Evolutionary conservation across 2,797 vertebrate species (phyloP), one percentile per base, ranked within the genome.

Genomic region (Astyanax mexicanus): DNA sequence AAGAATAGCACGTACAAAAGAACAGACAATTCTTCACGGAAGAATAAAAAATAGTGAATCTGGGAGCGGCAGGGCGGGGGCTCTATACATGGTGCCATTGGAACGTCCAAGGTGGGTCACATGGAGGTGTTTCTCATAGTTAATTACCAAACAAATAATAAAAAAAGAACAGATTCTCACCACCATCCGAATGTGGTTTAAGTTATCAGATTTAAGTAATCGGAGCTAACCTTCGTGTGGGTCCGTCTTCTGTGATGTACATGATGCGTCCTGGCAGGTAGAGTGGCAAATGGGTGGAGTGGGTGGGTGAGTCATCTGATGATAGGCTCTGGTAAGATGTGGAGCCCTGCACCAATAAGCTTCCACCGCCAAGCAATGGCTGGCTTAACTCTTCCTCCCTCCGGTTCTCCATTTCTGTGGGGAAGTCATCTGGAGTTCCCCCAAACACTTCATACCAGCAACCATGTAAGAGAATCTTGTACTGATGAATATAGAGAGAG

Each of bases 391-490:
- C 81, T 23, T 88, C 88, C 78, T 95, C 92, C 80, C 75, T 86
- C 58, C 91, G 88, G n/a, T 92, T 92, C 1, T 98, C 96, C 92
- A 99, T 91, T 89, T 99, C 96, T 0, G 95, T 96, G 0, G 96
- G 95, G 58, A 92, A 95, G 80, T 97, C 90, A 0, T 95, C 93
- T 0, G 96, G 96, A 79, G 91, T 88, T 21, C 97, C 97, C 38
- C 98, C 98, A 0, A 97, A 98, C 6, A 99, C 81, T 85, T 96
- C 97, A 0, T 98, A 99, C 96, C 98, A 97, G 74, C 95, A 97
- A 0, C 97, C 98, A 0, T 80, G 93, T 82, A 99, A 87, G 85
- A 99, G 88, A 83, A 99, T 98, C 91, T 94, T 93, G 88, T 98
- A 99, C 98, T 99, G 86, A 42, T 79, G 72, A 60, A 2, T 47